These are phyloP conservation scores for Drosophila navojoa DNA, from an alignment of 1,140 invertebrate species.

Conservation along the genomic window DNA sequence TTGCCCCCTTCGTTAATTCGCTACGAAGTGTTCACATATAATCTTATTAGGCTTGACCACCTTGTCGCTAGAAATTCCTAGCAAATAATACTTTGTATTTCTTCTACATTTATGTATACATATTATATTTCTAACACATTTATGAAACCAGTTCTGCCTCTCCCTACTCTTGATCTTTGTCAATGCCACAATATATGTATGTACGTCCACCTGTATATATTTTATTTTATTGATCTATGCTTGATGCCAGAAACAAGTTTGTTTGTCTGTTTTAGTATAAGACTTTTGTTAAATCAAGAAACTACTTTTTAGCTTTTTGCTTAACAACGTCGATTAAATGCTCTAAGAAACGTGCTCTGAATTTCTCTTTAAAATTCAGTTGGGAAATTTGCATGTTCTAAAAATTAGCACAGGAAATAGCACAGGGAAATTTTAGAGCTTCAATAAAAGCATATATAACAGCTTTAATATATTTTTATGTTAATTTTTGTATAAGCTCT, in stretches of 20 bases:
- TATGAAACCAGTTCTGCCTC: slow-evolving; percentile 18
- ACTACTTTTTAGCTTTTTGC: background rate
- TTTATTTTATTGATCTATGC: slow-evolving; percentile 23
- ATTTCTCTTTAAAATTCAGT: background rate
- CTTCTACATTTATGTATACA: background rate
- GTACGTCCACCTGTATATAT: background rate
- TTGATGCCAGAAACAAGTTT: slow-evolving; percentile 13
- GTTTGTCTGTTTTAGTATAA: slow-evolving; percentile 11
- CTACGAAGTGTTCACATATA: background rate
- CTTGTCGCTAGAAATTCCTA: slow-evolving; percentile 12
- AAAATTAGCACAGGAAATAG: background rate
- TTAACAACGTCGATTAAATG: background rate
- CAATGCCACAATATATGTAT: slow-evolving; percentile 7
- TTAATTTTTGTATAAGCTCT: no score
- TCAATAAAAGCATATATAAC: background rate
- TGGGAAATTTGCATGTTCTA: background rate
- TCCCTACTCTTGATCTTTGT: slow-evolving; percentile 21
- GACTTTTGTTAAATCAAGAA: slow-evolving; percentile 35
- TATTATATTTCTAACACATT: background rate
- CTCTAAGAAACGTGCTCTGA: background rate
- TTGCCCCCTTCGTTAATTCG: background rate
- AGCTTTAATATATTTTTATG: background rate
- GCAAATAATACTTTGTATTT: background rate
- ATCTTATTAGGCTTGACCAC: background rate
- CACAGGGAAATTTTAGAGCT: background rate